phyloP scores from a whole-genome alignment of 2,113 vertebrate genomes.

The Tamias sibiricus region DNA sequence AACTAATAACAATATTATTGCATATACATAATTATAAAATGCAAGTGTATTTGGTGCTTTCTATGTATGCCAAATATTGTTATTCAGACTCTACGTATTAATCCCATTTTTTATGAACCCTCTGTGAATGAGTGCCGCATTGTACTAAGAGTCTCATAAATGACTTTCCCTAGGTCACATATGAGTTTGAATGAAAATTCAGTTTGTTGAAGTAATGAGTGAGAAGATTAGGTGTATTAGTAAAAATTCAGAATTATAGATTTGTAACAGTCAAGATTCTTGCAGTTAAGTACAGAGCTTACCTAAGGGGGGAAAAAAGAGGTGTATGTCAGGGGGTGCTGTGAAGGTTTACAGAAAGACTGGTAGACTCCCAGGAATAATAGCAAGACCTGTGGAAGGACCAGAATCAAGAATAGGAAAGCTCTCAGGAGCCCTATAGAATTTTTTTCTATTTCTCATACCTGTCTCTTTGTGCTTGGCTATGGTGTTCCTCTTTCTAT shows the following conservation, averaged over 20 bases:
- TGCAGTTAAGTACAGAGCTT: background rate
- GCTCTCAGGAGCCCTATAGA: too few species aligned
- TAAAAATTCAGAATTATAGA: background rate
- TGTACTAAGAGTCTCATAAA: background rate
- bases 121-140: background rate
- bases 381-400: background rate
- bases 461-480: background rate
- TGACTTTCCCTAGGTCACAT: background rate
- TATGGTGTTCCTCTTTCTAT: background rate
- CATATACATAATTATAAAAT: conserved; percentile 10
- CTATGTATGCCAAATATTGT: background rate
- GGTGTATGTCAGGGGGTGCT: rapidly evolving
- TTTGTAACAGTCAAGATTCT: background rate
- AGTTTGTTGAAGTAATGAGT: background rate
- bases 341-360: background rate
- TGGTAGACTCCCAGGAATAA: background rate
- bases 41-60: background rate
- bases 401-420: background rate
- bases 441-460: background rate
- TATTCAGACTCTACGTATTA: background rate
- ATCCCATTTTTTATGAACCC: background rate
- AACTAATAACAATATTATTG: background rate
- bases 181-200: background rate
- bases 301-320: background rate
- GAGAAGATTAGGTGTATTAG: background rate